A percentile compares a stretch with the other conserved stretches of the same genome.
Evolutionary conservation across 2,797 vertebrate genomes (phyloP).

Genomic region (Parauchenoglanis punctatus): DNA sequence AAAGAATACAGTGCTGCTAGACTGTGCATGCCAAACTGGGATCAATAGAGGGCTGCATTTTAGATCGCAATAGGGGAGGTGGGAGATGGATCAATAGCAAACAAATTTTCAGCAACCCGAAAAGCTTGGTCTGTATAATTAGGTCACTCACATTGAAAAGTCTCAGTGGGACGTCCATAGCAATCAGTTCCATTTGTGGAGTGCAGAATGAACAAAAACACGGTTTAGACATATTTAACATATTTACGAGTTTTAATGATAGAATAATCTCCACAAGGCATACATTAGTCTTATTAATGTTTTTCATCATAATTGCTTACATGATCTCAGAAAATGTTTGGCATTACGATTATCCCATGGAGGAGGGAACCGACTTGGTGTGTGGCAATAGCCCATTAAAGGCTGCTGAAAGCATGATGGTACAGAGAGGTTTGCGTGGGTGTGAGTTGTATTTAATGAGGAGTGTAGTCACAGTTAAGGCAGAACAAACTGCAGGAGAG

Average conservation of each 20-base stretch:
- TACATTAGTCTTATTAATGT: slow-evolving; percentile 12
- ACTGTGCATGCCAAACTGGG: slow-evolving; percentile 70
- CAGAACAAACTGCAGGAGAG: slow-evolving; percentile 36
- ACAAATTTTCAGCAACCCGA: slow-evolving; percentile 77
- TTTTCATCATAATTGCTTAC: slow-evolving; percentile 38
- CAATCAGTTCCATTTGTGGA: slow-evolving; percentile 56
- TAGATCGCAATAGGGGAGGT: slow-evolving; percentile 73
- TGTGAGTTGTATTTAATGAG: slow-evolving; percentile 50
- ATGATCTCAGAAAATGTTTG: slow-evolving; percentile 45
- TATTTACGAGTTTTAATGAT: slow-evolving; percentile 42
- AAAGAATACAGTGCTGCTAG: slow-evolving; percentile 75
- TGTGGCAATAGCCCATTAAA: slow-evolving; percentile 44
- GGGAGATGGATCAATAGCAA: slow-evolving; percentile 77
- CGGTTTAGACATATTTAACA: slow-evolving; percentile 29
- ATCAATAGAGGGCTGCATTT: slow-evolving; percentile 77
- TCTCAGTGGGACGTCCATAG: slow-evolving; percentile 61
- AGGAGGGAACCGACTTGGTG: slow-evolving; percentile 31
- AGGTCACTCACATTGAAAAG: slow-evolving; percentile 68
- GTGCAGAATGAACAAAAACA: slow-evolving; percentile 22
- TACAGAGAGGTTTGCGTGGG: slow-evolving; percentile 39
- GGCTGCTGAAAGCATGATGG: slow-evolving; percentile 33
- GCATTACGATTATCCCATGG: slow-evolving; percentile 36
- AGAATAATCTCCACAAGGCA: slow-evolving; percentile 1
- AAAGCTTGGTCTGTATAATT: slow-evolving; percentile 76
- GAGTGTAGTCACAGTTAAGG: slow-evolving; percentile 36